Percentiles rank a stretch among this genome's conserved stretches.
phyloP scores from a whole-genome alignment of 2,888 invertebrate species.

The Deroplatys truncata region DNA sequence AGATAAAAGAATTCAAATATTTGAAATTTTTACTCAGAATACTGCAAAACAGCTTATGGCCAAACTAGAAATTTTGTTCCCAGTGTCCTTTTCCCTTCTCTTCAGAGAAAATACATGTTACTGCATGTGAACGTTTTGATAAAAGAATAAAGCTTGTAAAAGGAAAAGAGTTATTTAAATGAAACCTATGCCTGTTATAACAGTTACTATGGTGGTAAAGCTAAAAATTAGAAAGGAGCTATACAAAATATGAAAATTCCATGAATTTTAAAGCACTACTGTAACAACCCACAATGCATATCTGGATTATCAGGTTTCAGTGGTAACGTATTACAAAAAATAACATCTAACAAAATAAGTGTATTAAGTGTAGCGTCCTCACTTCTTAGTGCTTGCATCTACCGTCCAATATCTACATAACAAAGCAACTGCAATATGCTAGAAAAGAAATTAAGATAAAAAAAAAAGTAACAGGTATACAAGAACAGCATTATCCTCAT shows the following conservation, averaged over 20 bases:
- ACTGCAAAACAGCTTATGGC: no score
- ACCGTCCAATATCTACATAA: constrained; percentile 25
- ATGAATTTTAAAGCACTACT: background rate
- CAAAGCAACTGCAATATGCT: constrained; percentile 23
- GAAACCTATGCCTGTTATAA: no score
- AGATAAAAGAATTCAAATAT: no score
- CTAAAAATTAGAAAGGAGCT: background rate
- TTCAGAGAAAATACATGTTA: no score
- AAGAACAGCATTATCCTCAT: constrained; percentile 5
- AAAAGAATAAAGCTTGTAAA: background rate
- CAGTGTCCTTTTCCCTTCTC: no score
- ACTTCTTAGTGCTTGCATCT: constrained; percentile 21
- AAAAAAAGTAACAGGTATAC: constrained; percentile 23
- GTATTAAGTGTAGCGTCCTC: background rate
- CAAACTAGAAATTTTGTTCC: no score
- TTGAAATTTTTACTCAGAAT: no score
- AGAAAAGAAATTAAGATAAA: constrained; percentile 25
- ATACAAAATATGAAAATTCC: background rate
- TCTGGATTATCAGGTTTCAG: background rate
- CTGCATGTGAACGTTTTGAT: background rate
- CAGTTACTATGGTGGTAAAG: background rate
- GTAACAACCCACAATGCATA: background rate
- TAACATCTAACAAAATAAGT: constrained; percentile 4
- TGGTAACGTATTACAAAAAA: background rate
- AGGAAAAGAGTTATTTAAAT: background rate